These are phyloP conservation scores for Lochmaea capreae DNA, from an alignment of 2,888 invertebrate genomes.

Conservation along the genomic window DNA sequence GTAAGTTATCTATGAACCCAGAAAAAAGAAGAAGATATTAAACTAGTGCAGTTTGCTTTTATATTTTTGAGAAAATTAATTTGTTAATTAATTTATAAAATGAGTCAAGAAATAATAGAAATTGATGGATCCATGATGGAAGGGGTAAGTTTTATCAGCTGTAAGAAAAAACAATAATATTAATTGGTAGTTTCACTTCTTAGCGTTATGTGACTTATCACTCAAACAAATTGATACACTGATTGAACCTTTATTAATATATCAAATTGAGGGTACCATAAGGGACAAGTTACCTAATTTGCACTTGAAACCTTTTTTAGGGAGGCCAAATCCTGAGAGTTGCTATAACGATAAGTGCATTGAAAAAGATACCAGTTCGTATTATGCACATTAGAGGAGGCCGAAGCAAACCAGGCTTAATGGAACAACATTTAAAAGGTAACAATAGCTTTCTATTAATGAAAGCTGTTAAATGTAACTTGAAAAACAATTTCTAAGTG, in stretches of 20 bases:
- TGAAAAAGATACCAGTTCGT: conserved; percentile 77
- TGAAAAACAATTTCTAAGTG: background rate
- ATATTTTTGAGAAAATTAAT: no score
- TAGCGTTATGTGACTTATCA: no score
- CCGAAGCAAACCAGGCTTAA: conserved; percentile 84
- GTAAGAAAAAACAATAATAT: no score
- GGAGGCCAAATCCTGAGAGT: conserved; percentile 92
- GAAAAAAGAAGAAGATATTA: no score
- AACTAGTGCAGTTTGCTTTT: no score
- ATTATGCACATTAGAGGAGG: conserved; percentile 85
- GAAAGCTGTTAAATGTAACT: no score
- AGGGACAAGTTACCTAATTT: no score
- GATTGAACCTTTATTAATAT: no score
- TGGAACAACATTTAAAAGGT: conserved; percentile 86
- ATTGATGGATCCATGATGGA: conserved; percentile 85
- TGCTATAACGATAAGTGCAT: conserved; percentile 81
- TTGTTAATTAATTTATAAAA: conserved; percentile 47
- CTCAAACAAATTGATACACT: no score
- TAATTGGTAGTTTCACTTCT: no score
- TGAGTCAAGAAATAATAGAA: conserved; percentile 57
- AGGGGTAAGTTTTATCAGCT: conserved; percentile 71
- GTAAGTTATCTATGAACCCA: no score
- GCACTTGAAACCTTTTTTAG: conserved; percentile 63
- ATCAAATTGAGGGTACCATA: no score
- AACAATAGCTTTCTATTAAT: background rate